These are phyloP conservation scores for Microtus pennsylvanicus DNA, from an alignment of 2,113 vertebrate species.

Conservation along the genomic window DNA sequence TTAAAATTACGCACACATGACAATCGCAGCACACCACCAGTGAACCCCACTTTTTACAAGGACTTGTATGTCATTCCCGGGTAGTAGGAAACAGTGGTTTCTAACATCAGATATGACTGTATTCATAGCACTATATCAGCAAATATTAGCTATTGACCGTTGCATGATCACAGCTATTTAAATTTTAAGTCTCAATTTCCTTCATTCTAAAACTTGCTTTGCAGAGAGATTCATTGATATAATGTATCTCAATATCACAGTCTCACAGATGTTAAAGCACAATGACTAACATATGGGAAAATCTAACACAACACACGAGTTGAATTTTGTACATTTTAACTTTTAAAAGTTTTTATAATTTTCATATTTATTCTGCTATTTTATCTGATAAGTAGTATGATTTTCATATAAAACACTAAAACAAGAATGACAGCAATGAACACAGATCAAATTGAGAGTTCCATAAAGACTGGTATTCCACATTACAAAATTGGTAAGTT, in stretches of 20 bases:
- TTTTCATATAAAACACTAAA: not conserved
- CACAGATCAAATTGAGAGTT: conserved; percentile 4
- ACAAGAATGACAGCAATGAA: not conserved
- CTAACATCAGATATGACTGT: not conserved
- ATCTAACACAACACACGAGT: not conserved
- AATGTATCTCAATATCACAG: conserved; percentile 19
- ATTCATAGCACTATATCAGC: not conserved
- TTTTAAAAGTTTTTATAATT: conserved; percentile 42
- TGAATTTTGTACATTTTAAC: conserved; percentile 23
- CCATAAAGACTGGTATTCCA: not conserved
- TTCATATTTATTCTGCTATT: not conserved
- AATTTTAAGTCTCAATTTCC: conserved; percentile 45
- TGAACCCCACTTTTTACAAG: not conserved
- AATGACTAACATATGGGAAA: conserved; percentile 8
- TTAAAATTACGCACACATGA: not conserved
- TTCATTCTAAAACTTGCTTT: conserved; percentile 1
- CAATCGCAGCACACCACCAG: not conserved
- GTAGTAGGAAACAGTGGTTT: not conserved
- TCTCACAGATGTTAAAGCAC: not conserved
- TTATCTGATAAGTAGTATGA: not conserved
- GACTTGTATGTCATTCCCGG: not conserved
- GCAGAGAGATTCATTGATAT: conserved; percentile 41
- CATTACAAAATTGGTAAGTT: not conserved
- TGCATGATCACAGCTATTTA: conserved; percentile 4
- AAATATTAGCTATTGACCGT: not conserved